phyloP scores from a whole-genome alignment of 2,113 vertebrate species.

The Tyrannus savana region DNA sequence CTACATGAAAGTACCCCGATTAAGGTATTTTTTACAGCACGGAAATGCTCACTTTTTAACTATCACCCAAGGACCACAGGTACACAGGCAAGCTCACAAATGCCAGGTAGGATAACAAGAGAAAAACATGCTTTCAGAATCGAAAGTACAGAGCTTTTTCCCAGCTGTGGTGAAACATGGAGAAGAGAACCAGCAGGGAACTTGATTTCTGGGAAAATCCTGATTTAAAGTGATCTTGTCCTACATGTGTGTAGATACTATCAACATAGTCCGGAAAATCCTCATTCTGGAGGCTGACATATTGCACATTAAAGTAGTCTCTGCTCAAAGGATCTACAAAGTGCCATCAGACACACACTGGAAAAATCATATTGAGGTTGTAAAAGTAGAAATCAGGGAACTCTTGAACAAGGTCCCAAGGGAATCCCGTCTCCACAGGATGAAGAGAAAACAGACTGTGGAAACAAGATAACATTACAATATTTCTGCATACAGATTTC shows the following conservation, averaged over 20 bases:
- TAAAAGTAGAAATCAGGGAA: neutral
- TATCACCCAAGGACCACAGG: neutral
- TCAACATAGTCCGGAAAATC: neutral
- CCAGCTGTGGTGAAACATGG: neutral
- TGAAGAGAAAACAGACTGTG: neutral
- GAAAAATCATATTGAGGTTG: neutral
- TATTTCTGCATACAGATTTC: neutral
- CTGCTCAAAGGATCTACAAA: neutral
- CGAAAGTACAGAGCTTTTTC: neutral
- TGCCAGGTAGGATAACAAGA: neutral
- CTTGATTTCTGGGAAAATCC: neutral
- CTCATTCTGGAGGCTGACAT: neutral
- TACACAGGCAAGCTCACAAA: neutral
- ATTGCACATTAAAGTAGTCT: neutral
- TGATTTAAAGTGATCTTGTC: neutral
- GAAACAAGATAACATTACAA: neutral
- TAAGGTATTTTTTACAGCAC: neutral
- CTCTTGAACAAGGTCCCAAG: neutral
- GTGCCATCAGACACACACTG: neutral
- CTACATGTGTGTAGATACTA: neutral
- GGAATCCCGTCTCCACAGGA: neutral
- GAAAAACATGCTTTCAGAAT: neutral
- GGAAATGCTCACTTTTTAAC: neutral
- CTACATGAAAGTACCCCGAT: neutral
- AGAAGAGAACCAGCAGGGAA: neutral